These are phyloP conservation scores for Tanytarsus gracilentus DNA, from an alignment of 2,888 invertebrate species.

Conservation along the genomic window DNA sequence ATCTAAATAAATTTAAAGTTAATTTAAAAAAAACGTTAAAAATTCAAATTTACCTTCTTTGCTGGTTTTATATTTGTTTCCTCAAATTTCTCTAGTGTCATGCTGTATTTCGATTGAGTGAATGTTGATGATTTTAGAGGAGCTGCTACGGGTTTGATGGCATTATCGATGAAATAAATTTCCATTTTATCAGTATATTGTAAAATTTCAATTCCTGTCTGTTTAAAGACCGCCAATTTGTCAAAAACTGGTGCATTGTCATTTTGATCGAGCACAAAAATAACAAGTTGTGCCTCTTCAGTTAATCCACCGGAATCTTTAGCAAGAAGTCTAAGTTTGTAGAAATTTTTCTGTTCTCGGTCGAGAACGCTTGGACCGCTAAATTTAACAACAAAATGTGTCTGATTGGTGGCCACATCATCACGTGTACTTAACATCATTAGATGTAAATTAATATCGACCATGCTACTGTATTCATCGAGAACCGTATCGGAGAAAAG, in stretches of 20 bases:
- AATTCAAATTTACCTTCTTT: neutral
- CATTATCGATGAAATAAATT: slow-evolving; percentile 41
- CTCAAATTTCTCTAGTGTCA: slow-evolving; percentile 6
- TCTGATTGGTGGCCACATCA: slow-evolving; percentile 35
- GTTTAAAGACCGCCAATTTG: slow-evolving; percentile 59
- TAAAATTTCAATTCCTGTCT: slow-evolving; percentile 56
- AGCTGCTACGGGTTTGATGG: slow-evolving; percentile 26
- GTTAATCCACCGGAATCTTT: slow-evolving; percentile 67
- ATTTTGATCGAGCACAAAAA: slow-evolving; percentile 68
- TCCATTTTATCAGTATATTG: slow-evolving; percentile 51
- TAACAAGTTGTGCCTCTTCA: slow-evolving; percentile 61
- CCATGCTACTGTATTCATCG: slow-evolving; percentile 26
- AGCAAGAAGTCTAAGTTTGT: slow-evolving; percentile 62
- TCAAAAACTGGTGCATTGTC: slow-evolving; percentile 67
- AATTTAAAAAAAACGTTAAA: too few relatives aligned
- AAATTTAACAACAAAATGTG: slow-evolving; percentile 39
- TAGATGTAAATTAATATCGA: slow-evolving; percentile 37
- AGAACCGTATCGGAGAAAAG: slow-evolving; percentile 20
- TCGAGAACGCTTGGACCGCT: slow-evolving; percentile 50
- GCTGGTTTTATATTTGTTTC: neutral
- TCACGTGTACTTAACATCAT: slow-evolving; percentile 38
- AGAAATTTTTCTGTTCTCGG: slow-evolving; percentile 60
- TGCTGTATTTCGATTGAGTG: neutral
- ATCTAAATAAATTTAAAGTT: neutral
- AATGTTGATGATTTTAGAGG: neutral